Percentiles rank a stretch among this genome's conserved stretches.
Evolutionary conservation across 2,113 vertebrate genomes (phyloP).

Genomic region (Romanogobio albipinnatus): DNA sequence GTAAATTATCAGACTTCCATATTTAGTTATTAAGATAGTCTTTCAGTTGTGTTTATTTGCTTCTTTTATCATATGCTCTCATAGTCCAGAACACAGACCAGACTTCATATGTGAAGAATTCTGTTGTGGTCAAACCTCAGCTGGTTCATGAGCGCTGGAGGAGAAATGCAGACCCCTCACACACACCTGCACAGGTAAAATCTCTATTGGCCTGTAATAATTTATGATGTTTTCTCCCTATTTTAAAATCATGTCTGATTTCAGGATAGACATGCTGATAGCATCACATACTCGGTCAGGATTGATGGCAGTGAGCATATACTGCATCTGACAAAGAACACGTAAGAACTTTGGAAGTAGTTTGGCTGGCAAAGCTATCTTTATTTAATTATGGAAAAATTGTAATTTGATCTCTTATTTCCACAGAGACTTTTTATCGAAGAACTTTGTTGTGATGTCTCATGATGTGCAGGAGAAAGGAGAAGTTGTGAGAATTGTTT

Average conservation of each 20-base stretch:
- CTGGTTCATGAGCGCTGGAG: conserved; percentile 57
- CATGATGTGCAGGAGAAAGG: conserved; percentile 36
- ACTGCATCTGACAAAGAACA: conserved; percentile 72
- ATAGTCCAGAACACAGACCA: conserved; percentile 55
- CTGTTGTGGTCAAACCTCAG: conserved; percentile 71
- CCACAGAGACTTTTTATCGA: conserved; percentile 74
- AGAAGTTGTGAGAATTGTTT: conserved; percentile 60
- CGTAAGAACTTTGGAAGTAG: conserved; percentile 53
- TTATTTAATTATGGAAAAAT: not conserved
- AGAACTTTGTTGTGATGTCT: conserved; percentile 66
- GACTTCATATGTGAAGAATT: conserved; percentile 55
- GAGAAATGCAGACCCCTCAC: conserved; percentile 52
- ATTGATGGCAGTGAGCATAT: conserved; percentile 66
- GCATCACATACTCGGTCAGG: conserved; percentile 64
- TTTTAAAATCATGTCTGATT: conserved; percentile 35
- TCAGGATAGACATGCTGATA: conserved; percentile 55
- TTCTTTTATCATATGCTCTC: not conserved
- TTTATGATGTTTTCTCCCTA: not conserved
- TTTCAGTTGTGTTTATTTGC: not conserved
- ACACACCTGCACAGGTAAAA: conserved; percentile 56
- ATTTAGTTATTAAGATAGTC: not conserved
- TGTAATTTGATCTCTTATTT: not conserved
- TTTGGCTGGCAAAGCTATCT: not conserved
- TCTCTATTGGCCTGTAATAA: not conserved
- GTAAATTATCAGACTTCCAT: not conserved